phyloP scores from a whole-genome alignment of 2,797 vertebrate genomes.

The Kryptopterus vitreolus region DNA sequence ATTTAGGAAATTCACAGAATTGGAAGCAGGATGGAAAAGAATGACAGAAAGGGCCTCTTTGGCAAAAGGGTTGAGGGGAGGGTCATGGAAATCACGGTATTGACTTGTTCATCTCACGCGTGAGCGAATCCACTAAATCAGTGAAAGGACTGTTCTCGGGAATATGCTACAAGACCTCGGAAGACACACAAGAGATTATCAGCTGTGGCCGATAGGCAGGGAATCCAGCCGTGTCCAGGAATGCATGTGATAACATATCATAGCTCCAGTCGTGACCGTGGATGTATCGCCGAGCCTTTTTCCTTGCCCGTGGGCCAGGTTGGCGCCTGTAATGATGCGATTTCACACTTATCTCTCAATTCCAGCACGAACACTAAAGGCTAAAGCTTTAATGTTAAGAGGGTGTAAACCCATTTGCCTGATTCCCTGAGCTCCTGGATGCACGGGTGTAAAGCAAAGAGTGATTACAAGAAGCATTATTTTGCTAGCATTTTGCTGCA shows the following conservation, averaged over 20 bases:
- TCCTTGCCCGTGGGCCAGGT: conserved; percentile 42
- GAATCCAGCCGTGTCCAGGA: conserved; percentile 58
- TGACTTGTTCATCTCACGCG: conserved; percentile 60
- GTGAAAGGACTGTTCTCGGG: conserved; percentile 53
- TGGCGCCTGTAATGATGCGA: conserved; percentile 40
- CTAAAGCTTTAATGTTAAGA: conserved; percentile 8
- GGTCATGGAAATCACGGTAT: conserved; percentile 58
- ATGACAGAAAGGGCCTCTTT: conserved; percentile 58
- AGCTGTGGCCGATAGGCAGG: conserved; percentile 53
- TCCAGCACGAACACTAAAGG: conserved; percentile 26
- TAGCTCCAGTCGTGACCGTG: conserved; percentile 32
- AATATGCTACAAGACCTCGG: conserved; percentile 42
- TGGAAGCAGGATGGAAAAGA: conserved; percentile 54
- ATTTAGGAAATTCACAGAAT: conserved; percentile 55
- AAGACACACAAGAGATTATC: conserved; percentile 47
- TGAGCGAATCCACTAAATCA: conserved; percentile 54
- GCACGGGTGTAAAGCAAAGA: conserved; percentile 37
- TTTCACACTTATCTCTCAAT: conserved; percentile 55
- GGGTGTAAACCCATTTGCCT: conserved; percentile 23
- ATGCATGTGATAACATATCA: conserved; percentile 60
- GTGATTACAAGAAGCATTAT: conserved; percentile 35
- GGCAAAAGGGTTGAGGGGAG: conserved; percentile 46
- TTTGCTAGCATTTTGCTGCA: conserved; percentile 2
- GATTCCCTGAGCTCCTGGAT: conserved; percentile 30
- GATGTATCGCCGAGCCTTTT: conserved; percentile 36